A percentile compares a stretch with the other conserved stretches of the same genome.
These are phyloP conservation scores for Halictus ligatus DNA, from an alignment of 2,888 invertebrate genomes.

Conservation along the genomic window DNA sequence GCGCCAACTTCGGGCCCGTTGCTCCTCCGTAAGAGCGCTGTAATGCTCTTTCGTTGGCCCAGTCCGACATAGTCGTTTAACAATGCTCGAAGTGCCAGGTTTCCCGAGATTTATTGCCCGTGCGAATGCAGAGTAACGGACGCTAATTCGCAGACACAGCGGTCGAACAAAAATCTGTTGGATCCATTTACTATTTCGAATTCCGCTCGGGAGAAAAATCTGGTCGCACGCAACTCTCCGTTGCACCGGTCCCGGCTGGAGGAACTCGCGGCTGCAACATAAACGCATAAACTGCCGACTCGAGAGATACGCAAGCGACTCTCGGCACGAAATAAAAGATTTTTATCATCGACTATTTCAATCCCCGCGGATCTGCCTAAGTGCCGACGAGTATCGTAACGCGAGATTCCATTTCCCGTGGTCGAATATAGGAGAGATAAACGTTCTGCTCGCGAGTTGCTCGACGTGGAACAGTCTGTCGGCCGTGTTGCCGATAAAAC, in stretches of 20 bases:
- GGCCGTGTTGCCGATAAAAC: conserved; percentile 43
- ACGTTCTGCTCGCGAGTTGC: conserved; percentile 25
- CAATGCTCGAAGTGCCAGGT: background rate
- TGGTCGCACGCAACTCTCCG: background rate
- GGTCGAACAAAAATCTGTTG: background rate
- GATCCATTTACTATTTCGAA: background rate
- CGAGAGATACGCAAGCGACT: background rate
- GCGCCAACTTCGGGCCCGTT: background rate
- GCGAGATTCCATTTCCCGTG: background rate
- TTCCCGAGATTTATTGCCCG: background rate
- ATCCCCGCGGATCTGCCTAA: background rate
- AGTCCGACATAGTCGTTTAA: background rate
- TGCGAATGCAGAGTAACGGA: too few species aligned
- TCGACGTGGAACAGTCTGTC: conserved; percentile 26
- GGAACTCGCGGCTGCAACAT: background rate
- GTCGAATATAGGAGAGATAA: background rate
- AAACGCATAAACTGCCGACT: background rate
- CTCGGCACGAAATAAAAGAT: background rate
- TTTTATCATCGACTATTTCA: background rate
- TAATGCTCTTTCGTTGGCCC: background rate
- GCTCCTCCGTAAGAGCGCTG: background rate
- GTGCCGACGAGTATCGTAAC: background rate
- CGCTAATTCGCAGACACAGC: background rate
- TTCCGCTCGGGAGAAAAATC: background rate
- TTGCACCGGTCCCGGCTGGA: background rate